Conservation (phyloP, 2,888 invertebrate species). For the Trilocha varians region DNA sequence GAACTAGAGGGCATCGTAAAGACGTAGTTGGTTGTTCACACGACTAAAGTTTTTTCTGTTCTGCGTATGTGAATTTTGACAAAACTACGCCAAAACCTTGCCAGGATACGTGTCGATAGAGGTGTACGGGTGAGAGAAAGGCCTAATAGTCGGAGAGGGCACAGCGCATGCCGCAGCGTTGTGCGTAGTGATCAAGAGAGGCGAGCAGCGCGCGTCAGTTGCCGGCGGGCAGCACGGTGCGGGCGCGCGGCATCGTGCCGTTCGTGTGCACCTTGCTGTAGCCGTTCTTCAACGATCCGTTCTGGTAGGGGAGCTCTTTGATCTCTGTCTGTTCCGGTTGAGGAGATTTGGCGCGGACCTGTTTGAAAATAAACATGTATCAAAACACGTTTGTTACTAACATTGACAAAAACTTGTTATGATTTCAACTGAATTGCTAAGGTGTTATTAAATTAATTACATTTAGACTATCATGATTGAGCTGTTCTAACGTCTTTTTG, state of each 20-base stretch:
- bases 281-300: conserved; percentile 51
- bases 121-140: no score
- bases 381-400: no score
- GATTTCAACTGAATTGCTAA: no score
- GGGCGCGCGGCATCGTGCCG: conserved; percentile 36
- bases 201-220: conserved; percentile 46
- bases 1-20: no score
- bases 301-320: conserved; percentile 38
- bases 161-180: background rate
- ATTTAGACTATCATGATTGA: no score
- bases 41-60: no score
- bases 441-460: no score
- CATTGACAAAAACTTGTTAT: background rate
- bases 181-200: background rate
- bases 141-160: background rate
- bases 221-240: conserved; percentile 60
- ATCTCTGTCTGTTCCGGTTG: conserved; percentile 31
- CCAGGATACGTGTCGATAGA: no score
- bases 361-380: conserved; percentile 8
- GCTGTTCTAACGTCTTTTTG: no score
- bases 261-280: conserved; percentile 49
- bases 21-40: no score
- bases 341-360: conserved; percentile 44
- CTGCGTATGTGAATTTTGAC: no score
- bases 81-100: no score